A percentile compares a stretch with the other conserved stretches of the same genome.
These are phyloP conservation scores for Paracentrotus lividus DNA, from an alignment of 53 echinoderm and acorn worm genomes.

Conservation along the genomic window DNA sequence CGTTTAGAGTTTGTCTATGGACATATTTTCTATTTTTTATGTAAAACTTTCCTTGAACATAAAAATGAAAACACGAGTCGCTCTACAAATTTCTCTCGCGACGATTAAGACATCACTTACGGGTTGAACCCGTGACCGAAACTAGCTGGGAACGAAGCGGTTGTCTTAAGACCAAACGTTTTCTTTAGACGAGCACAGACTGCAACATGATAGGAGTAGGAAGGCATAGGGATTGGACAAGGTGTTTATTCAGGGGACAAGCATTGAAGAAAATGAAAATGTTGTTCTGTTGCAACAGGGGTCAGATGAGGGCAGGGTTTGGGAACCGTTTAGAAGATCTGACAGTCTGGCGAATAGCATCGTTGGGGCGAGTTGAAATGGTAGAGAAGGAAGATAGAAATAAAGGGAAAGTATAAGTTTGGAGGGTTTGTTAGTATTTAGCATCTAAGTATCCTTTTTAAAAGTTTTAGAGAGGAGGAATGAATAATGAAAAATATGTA, in stretches of 20 bases:
- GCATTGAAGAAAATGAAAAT: constrained; percentile 46
- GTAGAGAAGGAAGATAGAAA: not conserved
- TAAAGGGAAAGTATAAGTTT: not conserved
- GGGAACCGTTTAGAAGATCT: not conserved
- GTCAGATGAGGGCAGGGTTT: constrained; percentile 26
- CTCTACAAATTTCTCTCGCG: not conserved
- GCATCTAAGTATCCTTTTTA: no score
- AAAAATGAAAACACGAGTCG: not conserved
- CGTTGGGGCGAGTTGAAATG: constrained; percentile 2
- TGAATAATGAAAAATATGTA: not conserved
- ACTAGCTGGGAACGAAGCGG: constrained; percentile 46
- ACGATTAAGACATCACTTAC: constrained; percentile 17
- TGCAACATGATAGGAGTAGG: constrained; percentile 54
- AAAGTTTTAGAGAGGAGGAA: not conserved
- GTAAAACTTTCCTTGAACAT: not conserved
- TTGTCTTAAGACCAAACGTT: constrained; percentile 54
- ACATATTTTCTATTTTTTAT: no score
- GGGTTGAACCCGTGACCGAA: constrained; percentile 25
- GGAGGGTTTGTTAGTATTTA: no score
- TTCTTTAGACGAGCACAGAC: constrained; percentile 12
- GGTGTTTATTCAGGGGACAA: constrained; percentile 59
- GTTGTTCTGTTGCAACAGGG: constrained; percentile 38
- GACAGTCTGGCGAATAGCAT: not conserved
- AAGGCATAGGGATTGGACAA: constrained; percentile 20
- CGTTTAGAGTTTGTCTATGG: not conserved